phyloP scores from a whole-genome alignment of 2,797 vertebrate genomes.

The Valencia hispanica region DNA sequence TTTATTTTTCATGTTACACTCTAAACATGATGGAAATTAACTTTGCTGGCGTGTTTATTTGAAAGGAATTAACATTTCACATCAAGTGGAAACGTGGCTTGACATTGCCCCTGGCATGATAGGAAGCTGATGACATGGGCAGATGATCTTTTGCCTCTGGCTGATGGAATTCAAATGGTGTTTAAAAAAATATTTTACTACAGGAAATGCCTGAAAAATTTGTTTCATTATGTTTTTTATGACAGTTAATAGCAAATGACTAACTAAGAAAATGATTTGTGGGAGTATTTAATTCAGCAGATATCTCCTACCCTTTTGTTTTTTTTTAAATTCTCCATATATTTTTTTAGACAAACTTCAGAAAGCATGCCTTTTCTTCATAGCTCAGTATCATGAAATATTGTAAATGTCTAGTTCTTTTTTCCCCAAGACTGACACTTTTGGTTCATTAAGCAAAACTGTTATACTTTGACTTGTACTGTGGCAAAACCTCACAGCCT shows the following conservation, averaged over 20 bases:
- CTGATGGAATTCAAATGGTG: slow-evolving; percentile 25
- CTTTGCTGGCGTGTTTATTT: slow-evolving; percentile 19
- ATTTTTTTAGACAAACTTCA: neutral
- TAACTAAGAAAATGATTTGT: neutral
- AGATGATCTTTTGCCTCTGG: slow-evolving; percentile 20
- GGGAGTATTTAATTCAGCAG: neutral
- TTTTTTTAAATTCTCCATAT: neutral
- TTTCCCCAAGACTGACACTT: slow-evolving; percentile 13
- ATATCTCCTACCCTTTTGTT: neutral
- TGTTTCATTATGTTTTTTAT: slow-evolving; percentile 4
- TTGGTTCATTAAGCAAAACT: slow-evolving; percentile 24
- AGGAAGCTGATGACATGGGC: slow-evolving; percentile 16
- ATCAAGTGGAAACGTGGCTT: slow-evolving; percentile 16
- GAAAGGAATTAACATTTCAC: slow-evolving; percentile 23
- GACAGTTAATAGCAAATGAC: neutral
- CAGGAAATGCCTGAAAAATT: neutral
- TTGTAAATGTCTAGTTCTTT: neutral
- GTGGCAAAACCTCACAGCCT: slow-evolving; percentile 6
- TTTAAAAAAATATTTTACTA: slow-evolving; percentile 1
- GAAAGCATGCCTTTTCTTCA: neutral
- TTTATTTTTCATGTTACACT: slow-evolving; percentile 8
- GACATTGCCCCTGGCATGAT: slow-evolving; percentile 8
- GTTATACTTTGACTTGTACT: slow-evolving; percentile 34
- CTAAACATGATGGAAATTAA: slow-evolving; percentile 9
- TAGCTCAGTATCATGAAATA: neutral